phyloP scores from a whole-genome alignment of 2,113 vertebrate genomes.

The Chaetodon auriga region DNA sequence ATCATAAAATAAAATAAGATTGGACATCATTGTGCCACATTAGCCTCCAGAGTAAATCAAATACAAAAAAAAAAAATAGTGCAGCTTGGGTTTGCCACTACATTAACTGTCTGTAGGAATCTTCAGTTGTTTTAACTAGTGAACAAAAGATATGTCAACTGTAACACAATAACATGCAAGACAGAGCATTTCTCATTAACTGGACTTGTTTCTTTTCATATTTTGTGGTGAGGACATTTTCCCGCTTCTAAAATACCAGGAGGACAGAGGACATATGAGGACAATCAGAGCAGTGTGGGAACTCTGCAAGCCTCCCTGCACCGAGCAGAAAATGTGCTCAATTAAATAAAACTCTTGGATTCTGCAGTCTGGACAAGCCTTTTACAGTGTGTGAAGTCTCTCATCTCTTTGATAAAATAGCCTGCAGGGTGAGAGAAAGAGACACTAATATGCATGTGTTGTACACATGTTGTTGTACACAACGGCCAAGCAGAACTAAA shows the following conservation, averaged over 20 bases:
- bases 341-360: background rate
- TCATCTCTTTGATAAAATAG: background rate
- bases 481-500: background rate
- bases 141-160: background rate
- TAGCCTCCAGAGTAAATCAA: slow-evolving; percentile 1
- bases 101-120: background rate
- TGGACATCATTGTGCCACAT: background rate
- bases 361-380: background rate
- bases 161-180: background rate
- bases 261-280: background rate
- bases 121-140: background rate
- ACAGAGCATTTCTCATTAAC: no score
- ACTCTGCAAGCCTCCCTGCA: background rate
- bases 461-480: background rate
- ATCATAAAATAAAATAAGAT: background rate
- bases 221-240: background rate
- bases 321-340: background rate
- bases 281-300: background rate
- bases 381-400: background rate
- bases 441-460: background rate
- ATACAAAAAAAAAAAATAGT: no score
- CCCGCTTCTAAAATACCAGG: background rate
- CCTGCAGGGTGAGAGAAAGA: background rate
- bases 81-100: background rate
- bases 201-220: background rate